Evolutionary conservation across 2,888 invertebrate genomes (phyloP).

Genomic region (Stratiomys singularior): DNA sequence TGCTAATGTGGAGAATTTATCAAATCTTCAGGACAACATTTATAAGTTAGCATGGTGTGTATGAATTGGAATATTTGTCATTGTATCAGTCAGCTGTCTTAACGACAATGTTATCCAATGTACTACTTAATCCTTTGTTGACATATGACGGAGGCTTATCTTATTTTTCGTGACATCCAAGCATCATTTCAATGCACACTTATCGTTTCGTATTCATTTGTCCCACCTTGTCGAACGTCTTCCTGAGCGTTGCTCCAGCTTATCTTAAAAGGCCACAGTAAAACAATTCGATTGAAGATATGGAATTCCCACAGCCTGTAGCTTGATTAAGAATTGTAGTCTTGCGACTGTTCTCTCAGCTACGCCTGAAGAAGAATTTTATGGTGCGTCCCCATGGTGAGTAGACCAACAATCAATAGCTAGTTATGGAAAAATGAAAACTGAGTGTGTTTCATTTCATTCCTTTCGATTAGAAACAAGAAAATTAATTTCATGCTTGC

Average conservation of each 20-base stretch:
- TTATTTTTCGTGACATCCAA: conserved; percentile 43
- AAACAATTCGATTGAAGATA: conserved; percentile 29
- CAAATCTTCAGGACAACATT: too few species aligned
- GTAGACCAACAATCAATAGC: too few species aligned
- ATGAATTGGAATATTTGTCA: too few species aligned
- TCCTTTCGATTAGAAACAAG: background rate
- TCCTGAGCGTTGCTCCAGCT: background rate
- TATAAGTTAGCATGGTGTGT: too few species aligned
- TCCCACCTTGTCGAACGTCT: background rate
- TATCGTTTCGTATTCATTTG: background rate
- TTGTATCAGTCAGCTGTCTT: conserved; percentile 1
- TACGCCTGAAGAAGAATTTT: too few species aligned
- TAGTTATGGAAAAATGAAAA: background rate
- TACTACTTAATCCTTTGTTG: conserved; percentile 47
- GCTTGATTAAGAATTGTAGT: background rate
- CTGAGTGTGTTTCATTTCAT: background rate
- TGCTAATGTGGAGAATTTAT: too few species aligned
- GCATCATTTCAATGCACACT: conserved; percentile 36
- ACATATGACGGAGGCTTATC: conserved; percentile 42
- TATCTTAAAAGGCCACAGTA: conserved; percentile 39
- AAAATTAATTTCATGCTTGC: conserved; percentile 35
- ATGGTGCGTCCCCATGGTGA: too few species aligned
- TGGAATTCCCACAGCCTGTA: background rate
- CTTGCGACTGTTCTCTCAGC: too few species aligned
- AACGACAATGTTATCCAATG: conserved; percentile 45